Evolutionary conservation across 2,888 invertebrate genomes (phyloP).

Genomic region (Limulus polyphemus): DNA sequence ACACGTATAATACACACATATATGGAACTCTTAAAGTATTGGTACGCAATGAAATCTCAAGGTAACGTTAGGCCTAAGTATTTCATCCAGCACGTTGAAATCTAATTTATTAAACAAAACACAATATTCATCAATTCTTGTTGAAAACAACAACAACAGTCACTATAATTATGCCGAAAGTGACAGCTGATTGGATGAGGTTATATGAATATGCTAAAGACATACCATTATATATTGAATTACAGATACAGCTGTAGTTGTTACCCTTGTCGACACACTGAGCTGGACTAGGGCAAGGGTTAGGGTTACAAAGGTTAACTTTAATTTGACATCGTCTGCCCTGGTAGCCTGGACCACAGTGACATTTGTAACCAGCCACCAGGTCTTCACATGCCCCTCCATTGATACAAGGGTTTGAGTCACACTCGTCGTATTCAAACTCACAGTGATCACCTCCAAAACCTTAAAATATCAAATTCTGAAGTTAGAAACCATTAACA

Average conservation of each 20-base stretch:
- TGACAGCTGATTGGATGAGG: too few relatives aligned
- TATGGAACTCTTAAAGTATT: too few relatives aligned
- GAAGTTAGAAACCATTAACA: too few relatives aligned
- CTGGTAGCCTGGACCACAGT: conserved; percentile 55
- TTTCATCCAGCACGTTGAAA: too few relatives aligned
- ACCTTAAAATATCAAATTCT: conserved; percentile 30
- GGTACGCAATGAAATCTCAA: too few relatives aligned
- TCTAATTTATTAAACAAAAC: too few relatives aligned
- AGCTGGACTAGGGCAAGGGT: conserved; percentile 53
- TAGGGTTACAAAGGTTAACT: conserved; percentile 48
- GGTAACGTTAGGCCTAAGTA: too few relatives aligned
- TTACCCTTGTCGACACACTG: conserved; percentile 60
- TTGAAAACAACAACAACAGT: too few relatives aligned
- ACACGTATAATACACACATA: too few relatives aligned
- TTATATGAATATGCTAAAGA: neutral
- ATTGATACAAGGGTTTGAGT: conserved; percentile 55
- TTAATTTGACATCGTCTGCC: conserved; percentile 57
- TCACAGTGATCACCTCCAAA: conserved; percentile 60
- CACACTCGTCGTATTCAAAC: conserved; percentile 55
- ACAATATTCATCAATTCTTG: too few relatives aligned
- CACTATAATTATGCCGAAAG: too few relatives aligned
- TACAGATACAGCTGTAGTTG: conserved; percentile 60
- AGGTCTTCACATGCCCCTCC: conserved; percentile 58
- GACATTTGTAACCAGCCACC: conserved; percentile 53
- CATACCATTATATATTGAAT: conserved; percentile 49